These are phyloP conservation scores for Acanthochromis polyacanthus DNA, from an alignment of 2,113 vertebrate genomes.

Conservation along the genomic window DNA sequence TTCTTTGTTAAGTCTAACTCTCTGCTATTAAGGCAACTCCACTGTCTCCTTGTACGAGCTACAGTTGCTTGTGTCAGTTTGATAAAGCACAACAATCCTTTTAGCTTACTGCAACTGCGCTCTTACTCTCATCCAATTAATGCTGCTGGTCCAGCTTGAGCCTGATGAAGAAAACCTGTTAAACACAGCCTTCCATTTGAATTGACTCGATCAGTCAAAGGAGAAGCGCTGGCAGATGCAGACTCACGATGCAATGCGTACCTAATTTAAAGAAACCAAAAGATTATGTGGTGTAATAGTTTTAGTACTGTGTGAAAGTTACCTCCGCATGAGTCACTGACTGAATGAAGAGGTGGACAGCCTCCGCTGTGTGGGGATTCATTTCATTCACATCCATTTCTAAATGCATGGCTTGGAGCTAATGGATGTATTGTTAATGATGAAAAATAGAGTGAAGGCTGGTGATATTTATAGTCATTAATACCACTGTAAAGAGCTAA, in stretches of 20 bases:
- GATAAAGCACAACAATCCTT: constrained; percentile 27
- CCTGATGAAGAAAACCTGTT: constrained; percentile 4
- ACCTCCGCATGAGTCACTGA: constrained; percentile 55
- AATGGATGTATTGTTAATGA: constrained; percentile 27
- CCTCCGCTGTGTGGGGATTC: constrained; percentile 25
- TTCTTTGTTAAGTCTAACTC: constrained; percentile 58
- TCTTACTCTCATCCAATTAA: constrained; percentile 40
- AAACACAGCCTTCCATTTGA: background rate
- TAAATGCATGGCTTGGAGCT: constrained; percentile 15
- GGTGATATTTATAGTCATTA: constrained; percentile 17
- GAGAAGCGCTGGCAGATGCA: background rate
- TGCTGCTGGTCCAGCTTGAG: constrained; percentile 7
- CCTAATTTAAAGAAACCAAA: constrained; percentile 22
- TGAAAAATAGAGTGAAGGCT: constrained; percentile 12
- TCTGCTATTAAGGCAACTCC: constrained; percentile 39
- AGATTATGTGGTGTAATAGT: constrained; percentile 27
- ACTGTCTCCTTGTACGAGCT: background rate
- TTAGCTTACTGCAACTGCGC: background rate
- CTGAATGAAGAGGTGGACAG: constrained; percentile 55
- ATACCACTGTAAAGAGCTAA: background rate
- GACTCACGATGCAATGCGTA: constrained; percentile 40
- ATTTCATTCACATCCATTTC: constrained; percentile 39
- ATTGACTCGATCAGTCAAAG: constrained; percentile 27
- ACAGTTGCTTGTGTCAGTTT: background rate
- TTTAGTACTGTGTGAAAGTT: constrained; percentile 35